Base-by-base conservation (phyloP, 2,888 invertebrate species). In the Diplolepis rosae region DNA sequence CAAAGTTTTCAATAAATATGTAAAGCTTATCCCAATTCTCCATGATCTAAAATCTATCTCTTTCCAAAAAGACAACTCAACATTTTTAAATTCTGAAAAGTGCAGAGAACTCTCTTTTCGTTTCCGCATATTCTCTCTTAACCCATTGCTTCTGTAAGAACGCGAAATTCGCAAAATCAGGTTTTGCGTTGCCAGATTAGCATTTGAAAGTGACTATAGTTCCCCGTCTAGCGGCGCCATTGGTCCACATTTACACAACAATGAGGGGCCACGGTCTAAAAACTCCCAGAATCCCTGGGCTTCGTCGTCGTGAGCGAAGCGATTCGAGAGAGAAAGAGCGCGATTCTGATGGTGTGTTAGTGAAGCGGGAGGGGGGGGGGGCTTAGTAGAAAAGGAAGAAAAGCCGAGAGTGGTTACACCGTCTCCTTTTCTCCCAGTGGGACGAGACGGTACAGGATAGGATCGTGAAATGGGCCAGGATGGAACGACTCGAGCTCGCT, bases 201-300 rank as follows among this genome's bases (percentile, higher is more conserved):
- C 88, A 88, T 88, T 87, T 87, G 84, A 86, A 88, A 87, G 83
- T 82, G 74, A 65, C 66, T 70, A 76, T 52, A 80, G 81, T 81
- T 77, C 81, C 82, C 84, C 76, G 81, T 83, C 82, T 85, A 84
- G 84, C 85, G 85, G 85, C 87, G 85, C 86, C 87, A 88, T 88
- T 88, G 88, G 85, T 82, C 82, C 79, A 82, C 83, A 88, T 88
- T 88, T 87, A 87, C 87, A 87, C 87, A 88, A 88, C 87, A 88
- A 88, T 88, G 85, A 88, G 83, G 79, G 82, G 80, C 83, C 80
- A 84, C 83, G 80, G 83, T 87, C 85, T 82, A 87, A 87, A 88
- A 88, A 88, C 85, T 87, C 82, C 83, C 82, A 83, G 85, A 87
- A 87, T 86, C 83, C 85, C 83, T 72, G 75, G 78, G 80, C 84